Percentiles rank a stretch among this genome's conserved stretches.
phyloP scores from a whole-genome alignment of 2,888 invertebrate genomes.

The Platypus cylindrus region DNA sequence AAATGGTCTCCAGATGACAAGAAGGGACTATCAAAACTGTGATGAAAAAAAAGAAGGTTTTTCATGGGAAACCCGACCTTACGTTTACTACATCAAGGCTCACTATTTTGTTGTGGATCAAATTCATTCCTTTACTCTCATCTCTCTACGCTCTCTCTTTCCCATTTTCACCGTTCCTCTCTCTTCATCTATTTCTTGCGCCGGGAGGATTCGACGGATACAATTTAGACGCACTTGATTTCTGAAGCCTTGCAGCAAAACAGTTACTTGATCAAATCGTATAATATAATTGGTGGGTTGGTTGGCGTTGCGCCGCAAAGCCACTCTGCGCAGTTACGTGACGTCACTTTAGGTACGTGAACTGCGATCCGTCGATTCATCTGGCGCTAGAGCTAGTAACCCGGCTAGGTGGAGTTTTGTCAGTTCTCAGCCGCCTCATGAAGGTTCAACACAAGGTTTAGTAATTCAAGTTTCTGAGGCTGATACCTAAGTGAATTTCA shows the following conservation, averaged over 20 bases:
- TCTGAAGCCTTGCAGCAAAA: constrained; percentile 26
- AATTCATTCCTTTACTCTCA: constrained; percentile 37
- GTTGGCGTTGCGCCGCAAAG: constrained; percentile 21
- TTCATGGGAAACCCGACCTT: constrained; percentile 37
- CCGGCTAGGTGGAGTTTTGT: constrained; percentile 21
- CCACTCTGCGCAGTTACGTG: constrained; percentile 23
- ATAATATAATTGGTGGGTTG: constrained; percentile 23
- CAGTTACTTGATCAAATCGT: constrained; percentile 26
- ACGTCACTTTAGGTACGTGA: constrained; percentile 23
- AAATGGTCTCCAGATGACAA: constrained; percentile 28
- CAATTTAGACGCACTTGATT: constrained; percentile 25
- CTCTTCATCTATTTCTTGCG: constrained; percentile 35
- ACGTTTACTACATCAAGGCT: constrained; percentile 37
- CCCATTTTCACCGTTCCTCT: constrained; percentile 38
- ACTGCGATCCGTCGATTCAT: constrained; percentile 7
- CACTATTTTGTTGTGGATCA: constrained; percentile 41
- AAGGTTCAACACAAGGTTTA: constrained; percentile 29
- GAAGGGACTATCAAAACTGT: constrained; percentile 28
- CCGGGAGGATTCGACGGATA: constrained; percentile 24
- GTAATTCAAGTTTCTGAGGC: too few relatives aligned
- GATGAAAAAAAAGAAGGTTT: constrained; percentile 16
- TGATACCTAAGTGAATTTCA: constrained; percentile 32
- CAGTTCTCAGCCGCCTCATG: constrained; percentile 31
- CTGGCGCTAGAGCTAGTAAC: constrained; percentile 12
- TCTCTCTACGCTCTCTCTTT: constrained; percentile 36